phyloP scores from a whole-genome alignment of 2,888 invertebrate genomes.

The Thyatira batis region DNA sequence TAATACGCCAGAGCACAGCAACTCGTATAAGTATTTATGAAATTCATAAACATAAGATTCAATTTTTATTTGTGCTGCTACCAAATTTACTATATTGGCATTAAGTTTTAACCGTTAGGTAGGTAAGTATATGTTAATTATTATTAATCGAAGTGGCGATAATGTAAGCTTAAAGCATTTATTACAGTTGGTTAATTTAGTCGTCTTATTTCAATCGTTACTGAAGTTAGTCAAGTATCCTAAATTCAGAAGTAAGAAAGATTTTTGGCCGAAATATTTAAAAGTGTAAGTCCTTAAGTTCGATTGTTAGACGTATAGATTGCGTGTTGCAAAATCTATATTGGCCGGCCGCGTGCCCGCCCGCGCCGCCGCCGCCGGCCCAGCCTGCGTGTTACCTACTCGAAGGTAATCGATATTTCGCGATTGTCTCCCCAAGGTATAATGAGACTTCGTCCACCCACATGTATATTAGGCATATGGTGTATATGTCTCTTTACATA shows the following conservation, averaged over 20 bases:
- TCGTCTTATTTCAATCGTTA: too few species aligned
- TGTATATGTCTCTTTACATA: neutral
- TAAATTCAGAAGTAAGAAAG: too few species aligned
- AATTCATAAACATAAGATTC: too few species aligned
- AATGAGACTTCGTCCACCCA: neutral
- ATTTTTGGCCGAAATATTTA: too few species aligned
- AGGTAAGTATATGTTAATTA: too few species aligned
- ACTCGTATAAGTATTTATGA: too few species aligned
- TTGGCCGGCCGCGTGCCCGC: slow-evolving; percentile 7
- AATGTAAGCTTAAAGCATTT: too few species aligned
- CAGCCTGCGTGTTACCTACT: slow-evolving; percentile 19
- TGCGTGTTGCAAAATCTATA: slow-evolving; percentile 29
- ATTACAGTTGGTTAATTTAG: neutral
- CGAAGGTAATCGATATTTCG: slow-evolving; percentile 63
- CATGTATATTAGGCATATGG: neutral
- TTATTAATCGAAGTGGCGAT: neutral
- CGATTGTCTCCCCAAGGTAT: slow-evolving; percentile 48
- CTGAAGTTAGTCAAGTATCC: too few species aligned
- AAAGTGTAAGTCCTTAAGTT: too few species aligned
- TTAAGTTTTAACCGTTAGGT: too few species aligned
- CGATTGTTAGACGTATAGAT: slow-evolving; percentile 23
- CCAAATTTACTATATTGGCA: too few species aligned
- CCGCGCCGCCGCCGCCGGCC: slow-evolving; percentile 11
- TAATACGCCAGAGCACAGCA: slow-evolving; percentile 24
- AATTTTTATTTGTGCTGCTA: too few species aligned